Conservation (phyloP, 2,888 invertebrate genomes). For the Cheilosia soror region DNA sequence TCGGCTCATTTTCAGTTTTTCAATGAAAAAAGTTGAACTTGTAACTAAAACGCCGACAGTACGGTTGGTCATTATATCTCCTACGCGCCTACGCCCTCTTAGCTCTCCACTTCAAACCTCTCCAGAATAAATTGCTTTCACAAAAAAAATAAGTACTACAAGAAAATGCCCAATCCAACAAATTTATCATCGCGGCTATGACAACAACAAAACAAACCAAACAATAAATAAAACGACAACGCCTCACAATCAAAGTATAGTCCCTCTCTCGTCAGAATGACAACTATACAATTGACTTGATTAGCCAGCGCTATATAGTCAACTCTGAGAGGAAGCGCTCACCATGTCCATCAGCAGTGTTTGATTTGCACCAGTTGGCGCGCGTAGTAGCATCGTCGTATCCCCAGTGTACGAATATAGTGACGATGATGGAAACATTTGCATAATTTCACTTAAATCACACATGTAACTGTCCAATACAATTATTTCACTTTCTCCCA, state of each 20-base stretch:
- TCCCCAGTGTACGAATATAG: background rate
- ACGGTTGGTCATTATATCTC: too few species aligned
- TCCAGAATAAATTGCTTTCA: constrained; percentile 47
- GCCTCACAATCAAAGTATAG: constrained; percentile 60
- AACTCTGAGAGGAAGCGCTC: constrained; percentile 62
- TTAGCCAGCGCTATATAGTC: constrained; percentile 44
- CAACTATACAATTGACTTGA: constrained; percentile 67
- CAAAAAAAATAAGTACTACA: constrained; percentile 28
- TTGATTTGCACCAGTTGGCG: constrained; percentile 70
- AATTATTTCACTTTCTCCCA: constrained; percentile 26
- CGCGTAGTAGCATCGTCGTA: constrained; percentile 49
- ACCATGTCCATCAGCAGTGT: constrained; percentile 50
- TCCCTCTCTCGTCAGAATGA: constrained; percentile 48
- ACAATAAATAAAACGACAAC: constrained; percentile 22
- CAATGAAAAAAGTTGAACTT: constrained; percentile 22
- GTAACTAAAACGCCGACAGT: background rate
- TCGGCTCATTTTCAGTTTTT: too few species aligned
- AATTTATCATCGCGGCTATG: constrained; percentile 43
- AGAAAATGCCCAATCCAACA: constrained; percentile 53
- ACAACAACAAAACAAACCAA: constrained; percentile 19
- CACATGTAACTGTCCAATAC: background rate
- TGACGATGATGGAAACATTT: constrained; percentile 31
- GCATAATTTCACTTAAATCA: constrained; percentile 52
- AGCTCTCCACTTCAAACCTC: constrained; percentile 29
- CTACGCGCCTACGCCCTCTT: background rate